A percentile compares a stretch with the other conserved stretches of the same genome.
Evolutionary conservation across 2,888 invertebrate genomes (phyloP).

Genomic region (Trichacis sp.): DNA sequence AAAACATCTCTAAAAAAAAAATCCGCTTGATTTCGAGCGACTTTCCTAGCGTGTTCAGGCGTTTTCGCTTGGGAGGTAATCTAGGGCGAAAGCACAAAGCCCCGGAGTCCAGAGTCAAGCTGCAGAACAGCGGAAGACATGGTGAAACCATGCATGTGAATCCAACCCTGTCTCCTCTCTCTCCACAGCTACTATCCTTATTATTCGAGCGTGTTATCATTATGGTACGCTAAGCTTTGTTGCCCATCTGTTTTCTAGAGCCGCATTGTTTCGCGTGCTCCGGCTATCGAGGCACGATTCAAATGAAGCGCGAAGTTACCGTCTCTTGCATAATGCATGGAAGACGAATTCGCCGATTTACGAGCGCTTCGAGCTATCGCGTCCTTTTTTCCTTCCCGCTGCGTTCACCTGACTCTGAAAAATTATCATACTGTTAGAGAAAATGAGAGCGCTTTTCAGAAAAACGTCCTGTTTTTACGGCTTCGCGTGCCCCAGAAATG

Average conservation of each 20-base stretch:
- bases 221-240: constrained; percentile 58
- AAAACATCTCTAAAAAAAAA: no score
- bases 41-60: no score
- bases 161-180: constrained; percentile 68
- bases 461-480: no score
- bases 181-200: constrained; percentile 55
- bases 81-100: constrained; percentile 46
- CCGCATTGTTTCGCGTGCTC: constrained; percentile 14
- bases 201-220: constrained; percentile 68
- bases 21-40: no score
- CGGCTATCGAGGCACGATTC: constrained; percentile 21
- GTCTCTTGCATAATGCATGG: constrained; percentile 41
- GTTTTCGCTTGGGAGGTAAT: constrained; percentile 18
- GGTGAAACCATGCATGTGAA: constrained; percentile 67
- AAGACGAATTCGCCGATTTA: constrained; percentile 12
- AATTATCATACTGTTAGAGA: no score
- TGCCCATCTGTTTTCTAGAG: constrained; percentile 32
- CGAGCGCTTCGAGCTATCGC: not conserved
- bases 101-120: constrained; percentile 43
- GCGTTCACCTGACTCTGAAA: no score
- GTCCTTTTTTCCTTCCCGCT: no score
- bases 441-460: no score
- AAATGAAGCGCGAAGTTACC: constrained; percentile 45
- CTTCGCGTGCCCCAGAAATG: no score
- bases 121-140: constrained; percentile 57